Evolutionary conservation across 2,113 vertebrate genomes (phyloP), one percentile per base, ranked within the genome.

Genomic region (Melanostigma gelatinosum): DNA sequence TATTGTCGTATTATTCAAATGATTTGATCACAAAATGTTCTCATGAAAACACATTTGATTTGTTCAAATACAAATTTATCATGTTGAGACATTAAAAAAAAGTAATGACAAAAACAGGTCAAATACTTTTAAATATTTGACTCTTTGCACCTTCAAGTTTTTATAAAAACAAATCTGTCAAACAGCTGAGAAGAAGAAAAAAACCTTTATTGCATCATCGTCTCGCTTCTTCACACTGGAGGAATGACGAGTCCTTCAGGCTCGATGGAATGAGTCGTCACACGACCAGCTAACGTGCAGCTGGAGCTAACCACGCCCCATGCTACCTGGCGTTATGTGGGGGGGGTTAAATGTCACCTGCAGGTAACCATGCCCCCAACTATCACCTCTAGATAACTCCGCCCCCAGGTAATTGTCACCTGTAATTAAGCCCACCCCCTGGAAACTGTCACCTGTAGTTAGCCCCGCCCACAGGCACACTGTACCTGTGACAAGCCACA

Each of bases 201-300:
- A 87, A 55, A 12, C 55, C 67, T 91, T 91, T 89, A 88, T 90
- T 88, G 86, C 88, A 83, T 91, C 83, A 76, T 40, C 18, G 57
- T 64, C 62, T 2, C 3, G 10, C 79, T 77, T 85, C 85, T 90
- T 92, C 89, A 91, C 87, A 90, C 87, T 73, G 69, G 65, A 74
- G 85, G 86, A 91, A 90, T 86, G 82, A 86, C 68, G 72, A 87
- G 75, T 81, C 86, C 60, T 75, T 75, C 73, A 72, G 66, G 86
- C 73, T 83, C 80, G 76, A 70, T 88, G 89, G 89, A 92, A 88
- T 91, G 80, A 90, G 75, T 83, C 72, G 69, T 87, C 65, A 54
- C 61, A 86, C 10, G 24, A 78, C 60, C 68, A 72, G 48, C 52
- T 75, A 24, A 62, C n/a, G 12, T 42, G n/a, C 27, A 11, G 38